phyloP scores from a whole-genome alignment of 2,888 invertebrate species.

The Aspidiotus rigidus region DNA sequence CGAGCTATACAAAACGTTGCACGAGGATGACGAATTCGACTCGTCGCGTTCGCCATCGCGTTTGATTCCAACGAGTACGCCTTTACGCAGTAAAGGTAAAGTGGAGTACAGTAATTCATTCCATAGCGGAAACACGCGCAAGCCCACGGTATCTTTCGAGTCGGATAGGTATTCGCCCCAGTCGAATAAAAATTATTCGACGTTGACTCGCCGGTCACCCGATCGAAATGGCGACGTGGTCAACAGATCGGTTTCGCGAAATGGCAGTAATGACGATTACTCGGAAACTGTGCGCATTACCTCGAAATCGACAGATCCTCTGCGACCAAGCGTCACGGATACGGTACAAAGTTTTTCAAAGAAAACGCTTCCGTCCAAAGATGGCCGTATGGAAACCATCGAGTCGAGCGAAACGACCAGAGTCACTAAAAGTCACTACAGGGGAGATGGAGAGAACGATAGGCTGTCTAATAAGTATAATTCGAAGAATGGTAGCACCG shows the following conservation, averaged over 20 bases:
- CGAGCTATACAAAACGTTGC: slow-evolving; percentile 60
- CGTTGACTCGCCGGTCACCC: slow-evolving; percentile 37
- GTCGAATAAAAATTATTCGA: slow-evolving; percentile 32
- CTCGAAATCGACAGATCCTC: slow-evolving; percentile 57
- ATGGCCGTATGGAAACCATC: slow-evolving; percentile 58
- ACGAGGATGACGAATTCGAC: slow-evolving; percentile 48
- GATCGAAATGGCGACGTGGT: slow-evolving; percentile 37
- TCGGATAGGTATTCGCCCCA: slow-evolving; percentile 35
- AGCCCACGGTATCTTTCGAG: slow-evolving; percentile 35
- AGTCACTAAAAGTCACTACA: slow-evolving; percentile 56
- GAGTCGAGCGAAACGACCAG: slow-evolving; percentile 63
- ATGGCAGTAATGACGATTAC: slow-evolving; percentile 51
- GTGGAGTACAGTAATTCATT: slow-evolving; percentile 38
- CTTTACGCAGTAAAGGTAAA: slow-evolving; percentile 39
- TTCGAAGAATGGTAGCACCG: slow-evolving; percentile 48
- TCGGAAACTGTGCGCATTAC: slow-evolving; percentile 63
- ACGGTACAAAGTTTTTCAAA: slow-evolving; percentile 61
- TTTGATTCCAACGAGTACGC: slow-evolving; percentile 39
- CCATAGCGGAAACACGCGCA: slow-evolving; percentile 35
- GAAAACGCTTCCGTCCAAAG: slow-evolving; percentile 56
- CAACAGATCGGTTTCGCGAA: slow-evolving; percentile 39
- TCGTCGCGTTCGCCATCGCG: background rate
- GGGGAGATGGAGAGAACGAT: slow-evolving; percentile 49
- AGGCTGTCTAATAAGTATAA: slow-evolving; percentile 43
- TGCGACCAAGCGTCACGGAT: slow-evolving; percentile 59